Conservation (phyloP, 1,140 invertebrate species). For the Goniozus legneri region DNA sequence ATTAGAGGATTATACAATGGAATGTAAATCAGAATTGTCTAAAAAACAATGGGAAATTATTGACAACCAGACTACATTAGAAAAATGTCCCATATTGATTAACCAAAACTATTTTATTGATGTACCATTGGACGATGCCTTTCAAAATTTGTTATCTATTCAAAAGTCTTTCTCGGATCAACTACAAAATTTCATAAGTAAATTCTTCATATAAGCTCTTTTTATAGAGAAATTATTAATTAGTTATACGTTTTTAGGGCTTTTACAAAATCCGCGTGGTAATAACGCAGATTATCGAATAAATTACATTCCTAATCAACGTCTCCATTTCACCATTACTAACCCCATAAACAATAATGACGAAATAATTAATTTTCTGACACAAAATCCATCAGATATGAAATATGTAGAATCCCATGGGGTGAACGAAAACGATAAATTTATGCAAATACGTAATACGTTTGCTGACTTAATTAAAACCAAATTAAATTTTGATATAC, state of each 20-base stretch:
- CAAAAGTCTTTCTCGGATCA: conserved; percentile 32
- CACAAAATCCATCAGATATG: conserved; percentile 4
- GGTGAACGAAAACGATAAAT: too few relatives aligned
- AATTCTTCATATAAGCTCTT: too few relatives aligned
- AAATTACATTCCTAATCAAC: too few relatives aligned
- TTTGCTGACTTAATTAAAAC: conserved; percentile 39
- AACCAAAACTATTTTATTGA: conserved; percentile 32
- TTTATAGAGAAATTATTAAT: too few relatives aligned
- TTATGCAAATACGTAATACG: conserved; percentile 20
- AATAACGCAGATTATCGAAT: too few relatives aligned
- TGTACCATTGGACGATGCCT: conserved; percentile 34
- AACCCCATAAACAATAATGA: too few relatives aligned
- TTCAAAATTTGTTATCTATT: conserved; percentile 27
- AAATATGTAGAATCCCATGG: too few relatives aligned
- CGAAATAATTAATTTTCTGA: too few relatives aligned
- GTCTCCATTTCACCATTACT: too few relatives aligned
- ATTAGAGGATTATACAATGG: conserved; percentile 39
- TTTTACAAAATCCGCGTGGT: too few relatives aligned
- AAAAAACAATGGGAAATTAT: conserved; percentile 37
- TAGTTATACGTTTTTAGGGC: too few relatives aligned
- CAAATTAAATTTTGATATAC: conserved; percentile 40
- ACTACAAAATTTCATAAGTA: conserved; percentile 31
- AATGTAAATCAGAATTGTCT: conserved; percentile 35
- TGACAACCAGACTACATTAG: background rate
- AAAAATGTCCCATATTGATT: background rate